Conservation (phyloP, 2,113 vertebrate species). For the Tragelaphus strepsiceros region DNA sequence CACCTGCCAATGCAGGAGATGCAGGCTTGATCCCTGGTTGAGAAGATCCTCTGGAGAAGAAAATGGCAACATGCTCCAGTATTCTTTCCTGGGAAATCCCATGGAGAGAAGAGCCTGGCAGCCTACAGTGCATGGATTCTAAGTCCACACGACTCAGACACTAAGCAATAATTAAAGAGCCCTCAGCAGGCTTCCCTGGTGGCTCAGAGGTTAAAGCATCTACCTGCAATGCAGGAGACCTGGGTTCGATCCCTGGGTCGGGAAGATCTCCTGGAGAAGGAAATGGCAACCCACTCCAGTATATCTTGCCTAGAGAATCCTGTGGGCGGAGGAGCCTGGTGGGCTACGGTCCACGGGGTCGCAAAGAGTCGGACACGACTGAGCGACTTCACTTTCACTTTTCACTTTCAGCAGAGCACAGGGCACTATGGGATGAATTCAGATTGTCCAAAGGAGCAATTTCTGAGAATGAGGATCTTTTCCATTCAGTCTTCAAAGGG, state of each 20-base stretch:
- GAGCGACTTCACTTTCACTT: too few relatives aligned
- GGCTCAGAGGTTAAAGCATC: too few relatives aligned
- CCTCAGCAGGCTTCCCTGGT: too few relatives aligned
- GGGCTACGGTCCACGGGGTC: too few relatives aligned
- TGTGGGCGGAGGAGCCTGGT: too few relatives aligned
- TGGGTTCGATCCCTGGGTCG: too few relatives aligned
- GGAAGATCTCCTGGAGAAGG: too few relatives aligned
- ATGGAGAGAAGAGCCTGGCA: not conserved
- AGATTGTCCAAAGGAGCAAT: not conserved
- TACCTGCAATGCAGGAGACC: too few relatives aligned
- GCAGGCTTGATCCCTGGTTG: not conserved
- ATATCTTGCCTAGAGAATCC: too few relatives aligned
- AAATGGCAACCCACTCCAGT: too few relatives aligned
- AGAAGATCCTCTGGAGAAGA: not conserved
- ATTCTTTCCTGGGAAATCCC: not conserved
- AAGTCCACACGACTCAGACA: not conserved
- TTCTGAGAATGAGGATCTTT: not conserved
- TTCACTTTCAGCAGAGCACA: not conserved
- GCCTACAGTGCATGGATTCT: not conserved
- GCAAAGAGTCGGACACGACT: too few relatives aligned
- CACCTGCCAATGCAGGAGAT: not conserved
- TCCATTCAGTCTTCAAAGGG: not conserved
- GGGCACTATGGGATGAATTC: not conserved
- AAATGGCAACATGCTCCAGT: not conserved
- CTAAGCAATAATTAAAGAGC: not conserved